Evolutionary conservation across 2,888 invertebrate genomes (phyloP), one percentile per base, ranked within the genome.

Genomic region (Drosophila algonquin): DNA sequence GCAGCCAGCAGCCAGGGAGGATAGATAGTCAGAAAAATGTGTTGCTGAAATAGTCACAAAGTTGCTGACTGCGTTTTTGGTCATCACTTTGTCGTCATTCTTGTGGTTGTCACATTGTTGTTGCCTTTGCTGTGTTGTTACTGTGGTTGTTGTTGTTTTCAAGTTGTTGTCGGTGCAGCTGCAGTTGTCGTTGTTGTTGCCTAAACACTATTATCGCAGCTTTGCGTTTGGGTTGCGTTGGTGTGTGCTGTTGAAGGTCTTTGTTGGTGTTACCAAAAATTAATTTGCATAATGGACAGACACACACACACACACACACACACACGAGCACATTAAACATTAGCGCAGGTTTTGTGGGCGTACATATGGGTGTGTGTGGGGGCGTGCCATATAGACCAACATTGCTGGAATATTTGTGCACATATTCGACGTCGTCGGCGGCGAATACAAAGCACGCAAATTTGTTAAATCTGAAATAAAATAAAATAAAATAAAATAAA

Each of bases 41-140:
- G 75, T 59, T 85, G 80, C 65, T 78, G 76, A 84, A 84, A 80
- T 72, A 75, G 79, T 86, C 75, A 77, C 78, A 87, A 82, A 84
- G 83, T 82, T 84, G 88, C 84, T 84, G 86, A 87, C 87, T 84
- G 83, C 78, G 72, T 79, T 87, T 79, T 71, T 75, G 85, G 81
- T 76, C 85, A 81, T 84, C 77, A 84, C 85, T 81, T 85, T 79
- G 77, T 77, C 77, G 82, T 87, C 81, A 87, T 83, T 87, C 67
- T 75, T 87, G 83, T 75, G 87, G 87, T 73, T 51, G 56, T 47
- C 55, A 62, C 51, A 52, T 57, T 53, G 56, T 62, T 70, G 59
- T 60, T 63, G 30, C 7, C 30, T 8, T 30, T 30, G 8, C 27
- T 27, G 27, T 24, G 69, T 47, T 67, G 63, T 62, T 58, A 46